Percentiles rank a stretch among this genome's conserved stretches.
phyloP scores from a whole-genome alignment of 2,888 invertebrate species.

The Drosophila testacea region DNA sequence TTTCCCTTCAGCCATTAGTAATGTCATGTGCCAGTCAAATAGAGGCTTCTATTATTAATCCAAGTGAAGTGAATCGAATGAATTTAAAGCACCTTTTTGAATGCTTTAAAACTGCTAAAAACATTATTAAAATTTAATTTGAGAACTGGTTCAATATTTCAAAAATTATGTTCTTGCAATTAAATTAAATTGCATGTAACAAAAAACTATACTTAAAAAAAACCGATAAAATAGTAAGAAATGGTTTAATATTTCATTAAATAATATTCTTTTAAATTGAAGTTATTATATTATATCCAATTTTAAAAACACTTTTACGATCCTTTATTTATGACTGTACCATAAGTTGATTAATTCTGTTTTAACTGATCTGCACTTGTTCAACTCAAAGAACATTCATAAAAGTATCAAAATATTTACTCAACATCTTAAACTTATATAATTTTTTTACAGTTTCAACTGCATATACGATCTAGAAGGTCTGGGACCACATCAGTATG shows the following conservation, averaged over 20 bases:
- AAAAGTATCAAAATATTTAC: constrained; percentile 20
- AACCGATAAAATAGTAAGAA: not conserved
- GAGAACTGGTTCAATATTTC: not conserved
- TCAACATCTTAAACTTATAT: not conserved
- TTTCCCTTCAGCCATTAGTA: constrained; percentile 5
- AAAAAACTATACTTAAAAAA: too few species aligned
- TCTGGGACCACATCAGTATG: constrained; percentile 1
- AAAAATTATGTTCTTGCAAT: too few species aligned
- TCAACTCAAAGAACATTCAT: constrained; percentile 5
- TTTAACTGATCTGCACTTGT: constrained; percentile 12
- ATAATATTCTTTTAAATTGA: too few species aligned
- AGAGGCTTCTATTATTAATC: constrained; percentile 11
- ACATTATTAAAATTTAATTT: not conserved
- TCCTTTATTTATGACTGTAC: not conserved
- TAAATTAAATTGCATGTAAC: too few species aligned
- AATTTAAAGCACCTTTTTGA: not conserved
- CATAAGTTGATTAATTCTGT: not conserved
- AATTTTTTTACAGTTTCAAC: constrained; percentile 4
- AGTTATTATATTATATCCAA: not conserved
- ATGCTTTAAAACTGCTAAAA: not conserved
- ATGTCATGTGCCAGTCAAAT: constrained; percentile 17
- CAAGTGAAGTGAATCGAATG: not conserved
- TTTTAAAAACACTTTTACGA: not conserved
- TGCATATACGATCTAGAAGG: constrained; percentile 8
- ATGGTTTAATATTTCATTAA: too few species aligned